Percentiles rank a stretch among this genome's conserved stretches.
phyloP scores from a whole-genome alignment of 2,888 invertebrate species.

The Lycaena phlaeas region DNA sequence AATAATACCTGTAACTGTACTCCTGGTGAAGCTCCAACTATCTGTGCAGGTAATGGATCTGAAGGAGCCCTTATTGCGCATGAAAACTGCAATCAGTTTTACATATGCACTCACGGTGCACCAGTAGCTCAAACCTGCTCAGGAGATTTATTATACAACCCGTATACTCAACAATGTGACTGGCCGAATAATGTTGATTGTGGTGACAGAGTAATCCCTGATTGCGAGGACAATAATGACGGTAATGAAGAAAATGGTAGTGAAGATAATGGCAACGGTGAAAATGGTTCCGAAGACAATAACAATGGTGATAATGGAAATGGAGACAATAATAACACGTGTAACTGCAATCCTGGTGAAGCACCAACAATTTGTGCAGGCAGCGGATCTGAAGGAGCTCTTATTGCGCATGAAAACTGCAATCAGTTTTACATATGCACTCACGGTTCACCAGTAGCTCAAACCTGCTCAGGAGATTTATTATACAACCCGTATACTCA shows the following conservation, averaged over 20 bases:
- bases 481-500: constrained; percentile 27
- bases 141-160: constrained; percentile 27
- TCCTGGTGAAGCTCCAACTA: constrained; percentile 23
- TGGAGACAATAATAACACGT: constrained; percentile 11
- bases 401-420: constrained; percentile 25
- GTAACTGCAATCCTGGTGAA: constrained; percentile 27
- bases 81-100: constrained; percentile 31
- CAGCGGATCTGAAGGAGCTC: constrained; percentile 21
- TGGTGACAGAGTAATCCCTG: constrained; percentile 24
- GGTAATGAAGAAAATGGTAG: neutral
- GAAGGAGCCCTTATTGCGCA: constrained; percentile 20
- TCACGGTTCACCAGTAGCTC: constrained; percentile 24
- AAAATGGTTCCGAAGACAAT: constrained; percentile 13
- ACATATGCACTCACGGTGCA: constrained; percentile 26
- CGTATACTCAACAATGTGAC: constrained; percentile 27
- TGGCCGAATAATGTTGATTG: constrained; percentile 32
- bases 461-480: constrained; percentile 24
- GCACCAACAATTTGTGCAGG: constrained; percentile 24
- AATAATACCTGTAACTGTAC: constrained; percentile 23
- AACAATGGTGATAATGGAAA: constrained; percentile 10
- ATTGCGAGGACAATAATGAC: constrained; percentile 7
- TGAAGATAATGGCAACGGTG: constrained; percentile 9
- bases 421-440: constrained; percentile 32
- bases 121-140: constrained; percentile 26
- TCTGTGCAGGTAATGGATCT: constrained; percentile 27